Conservation (phyloP, 1,140 invertebrate species). For the Spodoptera litura region DNA sequence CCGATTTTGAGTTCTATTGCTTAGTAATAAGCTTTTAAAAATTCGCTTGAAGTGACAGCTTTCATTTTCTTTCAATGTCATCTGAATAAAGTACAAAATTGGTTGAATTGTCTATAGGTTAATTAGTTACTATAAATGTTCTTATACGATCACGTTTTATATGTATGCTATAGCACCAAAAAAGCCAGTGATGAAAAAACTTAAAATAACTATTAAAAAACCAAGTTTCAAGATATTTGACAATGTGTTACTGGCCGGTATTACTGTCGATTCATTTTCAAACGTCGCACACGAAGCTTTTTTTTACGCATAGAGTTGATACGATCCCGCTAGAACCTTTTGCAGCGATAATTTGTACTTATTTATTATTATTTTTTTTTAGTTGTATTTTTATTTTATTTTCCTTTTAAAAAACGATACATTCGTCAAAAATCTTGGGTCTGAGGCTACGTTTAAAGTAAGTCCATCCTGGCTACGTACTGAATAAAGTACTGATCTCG, state of each 20-base stretch:
- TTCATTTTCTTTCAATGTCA: background rate
- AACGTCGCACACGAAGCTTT: too few relatives aligned
- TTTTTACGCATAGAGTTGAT: too few relatives aligned
- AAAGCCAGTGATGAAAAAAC: constrained; percentile 17
- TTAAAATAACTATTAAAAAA: background rate
- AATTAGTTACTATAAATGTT: background rate
- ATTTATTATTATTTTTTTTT: too few relatives aligned
- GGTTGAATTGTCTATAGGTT: too few relatives aligned
- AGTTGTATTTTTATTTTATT: background rate
- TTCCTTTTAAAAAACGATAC: background rate
- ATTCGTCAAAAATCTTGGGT: constrained; percentile 11
- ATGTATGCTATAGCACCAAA: constrained; percentile 9
- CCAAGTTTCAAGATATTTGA: constrained; percentile 11
- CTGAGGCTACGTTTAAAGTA: background rate
- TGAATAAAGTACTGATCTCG: constrained; percentile 34
- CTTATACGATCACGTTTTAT: constrained; percentile 16
- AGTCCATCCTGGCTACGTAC: constrained; percentile 14
- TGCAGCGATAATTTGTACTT: too few relatives aligned
- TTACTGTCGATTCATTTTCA: too few relatives aligned
- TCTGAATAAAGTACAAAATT: background rate
- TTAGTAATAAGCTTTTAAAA: too few relatives aligned
- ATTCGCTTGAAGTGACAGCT: background rate
- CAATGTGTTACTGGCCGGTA: background rate
- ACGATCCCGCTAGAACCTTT: too few relatives aligned
- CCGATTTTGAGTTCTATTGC: too few relatives aligned